Conservation (phyloP, 2,797 vertebrate species). For the Emys orbicularis region DNA sequence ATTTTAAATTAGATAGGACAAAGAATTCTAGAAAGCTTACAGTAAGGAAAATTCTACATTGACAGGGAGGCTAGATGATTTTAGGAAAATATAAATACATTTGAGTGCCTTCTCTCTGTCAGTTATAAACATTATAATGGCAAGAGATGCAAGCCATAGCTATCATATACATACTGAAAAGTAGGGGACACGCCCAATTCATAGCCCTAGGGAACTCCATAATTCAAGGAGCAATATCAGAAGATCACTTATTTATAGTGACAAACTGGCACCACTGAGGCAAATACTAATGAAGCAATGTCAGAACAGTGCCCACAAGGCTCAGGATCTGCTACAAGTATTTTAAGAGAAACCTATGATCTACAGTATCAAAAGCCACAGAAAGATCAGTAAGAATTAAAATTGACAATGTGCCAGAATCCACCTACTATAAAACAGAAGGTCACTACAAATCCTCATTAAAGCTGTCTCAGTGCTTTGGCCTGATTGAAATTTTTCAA, state of each 20-base stretch:
- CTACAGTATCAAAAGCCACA: conserved; percentile 76
- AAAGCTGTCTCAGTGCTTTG: conserved; percentile 75
- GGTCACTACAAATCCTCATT: conserved; percentile 81
- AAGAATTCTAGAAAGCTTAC: neutral
- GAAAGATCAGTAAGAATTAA: conserved; percentile 79
- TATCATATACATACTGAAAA: conserved; percentile 30
- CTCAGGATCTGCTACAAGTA: conserved; percentile 62
- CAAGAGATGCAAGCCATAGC: neutral
- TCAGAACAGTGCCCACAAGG: conserved; percentile 57
- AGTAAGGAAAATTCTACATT: neutral
- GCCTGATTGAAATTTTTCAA: conserved; percentile 76
- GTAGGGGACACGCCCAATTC: conserved; percentile 54
- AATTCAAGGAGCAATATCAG: conserved; percentile 68
- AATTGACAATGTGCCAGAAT: conserved; percentile 77
- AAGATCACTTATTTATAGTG: conserved; percentile 67
- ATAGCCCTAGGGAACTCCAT: conserved; percentile 65
- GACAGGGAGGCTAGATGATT: neutral
- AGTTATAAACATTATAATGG: neutral
- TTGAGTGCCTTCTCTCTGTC: neutral
- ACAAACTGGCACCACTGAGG: conserved; percentile 67
- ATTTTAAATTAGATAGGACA: neutral
- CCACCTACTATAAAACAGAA: conserved; percentile 78
- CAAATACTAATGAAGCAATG: conserved; percentile 74
- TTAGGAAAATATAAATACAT: neutral
- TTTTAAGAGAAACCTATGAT: conserved; percentile 75